Percentiles rank a stretch among this genome's conserved stretches.
Conservation (phyloP, 2,113 vertebrate genomes). For the Myotis davidii region DNA sequence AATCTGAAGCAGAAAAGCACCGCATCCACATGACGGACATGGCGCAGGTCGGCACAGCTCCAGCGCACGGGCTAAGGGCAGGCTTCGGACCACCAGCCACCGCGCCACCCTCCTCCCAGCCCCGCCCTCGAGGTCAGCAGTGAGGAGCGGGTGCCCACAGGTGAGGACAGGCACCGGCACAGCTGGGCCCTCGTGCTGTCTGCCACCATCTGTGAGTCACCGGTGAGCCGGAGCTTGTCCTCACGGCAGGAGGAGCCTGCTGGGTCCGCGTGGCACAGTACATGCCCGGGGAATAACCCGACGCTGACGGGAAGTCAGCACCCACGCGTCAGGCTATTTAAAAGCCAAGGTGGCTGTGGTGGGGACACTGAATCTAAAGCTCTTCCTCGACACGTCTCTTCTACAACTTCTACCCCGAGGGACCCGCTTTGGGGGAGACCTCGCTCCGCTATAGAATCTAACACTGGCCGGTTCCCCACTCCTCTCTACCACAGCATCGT, state of each 20-base stretch:
- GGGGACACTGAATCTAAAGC: not conserved
- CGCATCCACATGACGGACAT: no score
- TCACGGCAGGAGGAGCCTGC: accelerated
- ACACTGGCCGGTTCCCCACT: no score
- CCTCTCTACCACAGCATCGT: not conserved
- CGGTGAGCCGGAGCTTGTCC: accelerated
- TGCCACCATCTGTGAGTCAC: accelerated
- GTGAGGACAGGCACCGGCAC: not conserved
- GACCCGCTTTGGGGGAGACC: no score
- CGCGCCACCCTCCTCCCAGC: accelerated
- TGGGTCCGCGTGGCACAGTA: not conserved
- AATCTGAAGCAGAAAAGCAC: not conserved
- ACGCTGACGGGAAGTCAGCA: not conserved
- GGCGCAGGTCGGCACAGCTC: not conserved
- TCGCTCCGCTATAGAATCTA: not conserved
- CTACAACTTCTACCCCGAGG: not conserved
- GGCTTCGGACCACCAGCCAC: no score
- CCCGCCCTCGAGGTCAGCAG: not conserved
- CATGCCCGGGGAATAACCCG: not conserved
- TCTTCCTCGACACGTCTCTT: not conserved
- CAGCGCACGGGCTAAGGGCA: no score
- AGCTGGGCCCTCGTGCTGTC: accelerated
- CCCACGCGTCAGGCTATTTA: no score
- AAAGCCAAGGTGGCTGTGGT: not conserved
- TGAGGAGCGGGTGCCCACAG: not conserved